Evolutionary conservation across 2,888 invertebrate genomes (phyloP).

Genomic region (Spilarctia lutea): DNA sequence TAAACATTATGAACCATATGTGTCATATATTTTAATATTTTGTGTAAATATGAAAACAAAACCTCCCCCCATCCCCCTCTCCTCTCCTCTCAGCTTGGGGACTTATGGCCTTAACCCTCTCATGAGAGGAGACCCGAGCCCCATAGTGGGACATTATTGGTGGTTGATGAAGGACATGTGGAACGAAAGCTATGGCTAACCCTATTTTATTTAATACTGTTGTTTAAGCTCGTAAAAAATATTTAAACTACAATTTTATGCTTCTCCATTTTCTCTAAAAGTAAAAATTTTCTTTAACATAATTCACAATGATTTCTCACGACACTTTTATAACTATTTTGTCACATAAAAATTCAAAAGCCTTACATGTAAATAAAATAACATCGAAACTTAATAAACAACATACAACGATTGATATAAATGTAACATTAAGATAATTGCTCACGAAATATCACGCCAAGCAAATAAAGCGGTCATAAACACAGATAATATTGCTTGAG

Average conservation of each 20-base stretch:
- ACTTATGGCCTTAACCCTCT: too few relatives aligned
- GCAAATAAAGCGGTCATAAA: conserved; percentile 45
- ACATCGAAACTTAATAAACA: conserved; percentile 41
- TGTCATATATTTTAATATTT: too few relatives aligned
- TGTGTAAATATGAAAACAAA: too few relatives aligned
- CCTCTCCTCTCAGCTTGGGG: too few relatives aligned
- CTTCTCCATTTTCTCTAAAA: neutral
- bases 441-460: conserved; percentile 42
- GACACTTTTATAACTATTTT: neutral
- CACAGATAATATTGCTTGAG: conserved; percentile 45
- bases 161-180: too few relatives aligned
- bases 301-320: neutral
- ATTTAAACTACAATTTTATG: neutral
- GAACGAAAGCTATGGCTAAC: too few relatives aligned
- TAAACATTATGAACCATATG: too few relatives aligned
- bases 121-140: too few relatives aligned
- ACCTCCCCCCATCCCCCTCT: too few relatives aligned
- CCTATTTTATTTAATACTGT: too few relatives aligned
- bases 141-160: too few relatives aligned
- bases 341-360: conserved; percentile 14
- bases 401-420: conserved; percentile 43
- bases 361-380: conserved; percentile 22
- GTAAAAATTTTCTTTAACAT: neutral
- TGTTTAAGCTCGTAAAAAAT: too few relatives aligned
- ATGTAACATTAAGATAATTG: conserved; percentile 38